Conservation (phyloP, 2,888 invertebrate species). For the Selenia dentaria region DNA sequence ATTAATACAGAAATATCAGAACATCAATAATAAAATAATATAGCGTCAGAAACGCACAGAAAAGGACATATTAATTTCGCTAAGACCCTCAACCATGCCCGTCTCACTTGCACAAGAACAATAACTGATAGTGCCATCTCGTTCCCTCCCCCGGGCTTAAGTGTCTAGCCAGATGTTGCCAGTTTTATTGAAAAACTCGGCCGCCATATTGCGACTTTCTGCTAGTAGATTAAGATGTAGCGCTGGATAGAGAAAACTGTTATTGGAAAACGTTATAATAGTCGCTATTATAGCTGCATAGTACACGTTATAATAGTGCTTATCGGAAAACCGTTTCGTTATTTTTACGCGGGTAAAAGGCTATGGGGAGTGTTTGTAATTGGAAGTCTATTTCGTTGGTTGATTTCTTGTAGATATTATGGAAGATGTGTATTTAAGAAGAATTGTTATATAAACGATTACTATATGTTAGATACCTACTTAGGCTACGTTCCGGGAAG, state of each 20-base stretch:
- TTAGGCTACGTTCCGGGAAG: too few relatives aligned
- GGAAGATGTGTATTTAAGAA: too few relatives aligned
- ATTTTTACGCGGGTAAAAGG: background rate
- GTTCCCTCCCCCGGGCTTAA: slow-evolving; percentile 72
- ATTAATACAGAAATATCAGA: slow-evolving; percentile 58
- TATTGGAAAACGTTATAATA: slow-evolving; percentile 44
- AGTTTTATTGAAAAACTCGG: slow-evolving; percentile 82
- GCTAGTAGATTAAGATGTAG: slow-evolving; percentile 80
- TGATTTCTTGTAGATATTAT: background rate
- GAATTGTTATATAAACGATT: too few relatives aligned
- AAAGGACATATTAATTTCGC: slow-evolving; percentile 82
- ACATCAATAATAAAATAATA: slow-evolving; percentile 79
- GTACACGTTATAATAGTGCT: slow-evolving; percentile 31
- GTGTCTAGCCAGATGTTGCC: slow-evolving; percentile 78
- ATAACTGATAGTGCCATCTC: slow-evolving; percentile 45
- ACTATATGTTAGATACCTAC: too few relatives aligned
- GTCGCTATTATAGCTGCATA: slow-evolving; percentile 37
- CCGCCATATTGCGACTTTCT: slow-evolving; percentile 72
- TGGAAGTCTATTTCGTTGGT: background rate
- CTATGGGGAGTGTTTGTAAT: slow-evolving; percentile 1
- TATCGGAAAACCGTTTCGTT: background rate
- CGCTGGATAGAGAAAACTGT: slow-evolving; percentile 36
- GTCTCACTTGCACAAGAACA: slow-evolving; percentile 46
- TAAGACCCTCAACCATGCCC: slow-evolving; percentile 47
- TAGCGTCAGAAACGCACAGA: slow-evolving; percentile 70